A percentile compares a stretch with the other conserved stretches of the same genome.
phyloP scores from a whole-genome alignment of 1,140 invertebrate genomes.

The Grapholita molesta region DNA sequence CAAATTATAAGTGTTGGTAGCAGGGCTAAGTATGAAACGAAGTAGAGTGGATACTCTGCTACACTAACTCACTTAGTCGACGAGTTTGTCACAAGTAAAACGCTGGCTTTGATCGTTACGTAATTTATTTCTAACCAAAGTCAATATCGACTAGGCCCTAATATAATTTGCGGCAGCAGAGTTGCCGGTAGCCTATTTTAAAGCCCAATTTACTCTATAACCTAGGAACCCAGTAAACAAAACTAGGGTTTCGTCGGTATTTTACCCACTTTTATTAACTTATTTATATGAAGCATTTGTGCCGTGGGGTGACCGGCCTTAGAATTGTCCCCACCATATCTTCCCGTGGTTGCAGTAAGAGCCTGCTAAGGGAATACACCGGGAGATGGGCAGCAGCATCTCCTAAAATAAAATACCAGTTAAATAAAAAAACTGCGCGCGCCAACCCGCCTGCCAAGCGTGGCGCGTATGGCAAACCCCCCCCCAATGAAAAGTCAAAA shows the following conservation, averaged over 20 bases:
- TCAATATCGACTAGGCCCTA: neutral
- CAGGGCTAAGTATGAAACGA: constrained; percentile 3
- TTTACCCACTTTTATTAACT: neutral
- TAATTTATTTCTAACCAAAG: neutral
- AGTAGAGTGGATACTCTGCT: too few species aligned
- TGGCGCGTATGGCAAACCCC: too few species aligned
- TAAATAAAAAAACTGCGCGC: too few species aligned
- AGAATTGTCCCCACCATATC: too few species aligned
- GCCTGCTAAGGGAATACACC: too few species aligned
- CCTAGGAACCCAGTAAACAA: neutral
- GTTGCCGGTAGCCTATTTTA: constrained; percentile 6
- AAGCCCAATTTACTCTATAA: constrained; percentile 5
- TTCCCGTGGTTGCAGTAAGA: too few species aligned
- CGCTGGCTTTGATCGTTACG: neutral
- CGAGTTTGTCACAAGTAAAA: constrained; percentile 19
- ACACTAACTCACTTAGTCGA: neutral
- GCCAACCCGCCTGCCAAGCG: too few species aligned
- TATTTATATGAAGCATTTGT: too few species aligned
- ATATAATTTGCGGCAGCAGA: neutral
- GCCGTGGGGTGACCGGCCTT: too few species aligned
- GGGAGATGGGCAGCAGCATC: too few species aligned
- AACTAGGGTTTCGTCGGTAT: neutral
- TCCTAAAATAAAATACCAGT: too few species aligned
- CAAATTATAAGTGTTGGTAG: neutral
- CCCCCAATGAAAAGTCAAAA: too few species aligned